Evolutionary conservation across 2,113 vertebrate species (phyloP).

Genomic region (Gulo gulo): DNA sequence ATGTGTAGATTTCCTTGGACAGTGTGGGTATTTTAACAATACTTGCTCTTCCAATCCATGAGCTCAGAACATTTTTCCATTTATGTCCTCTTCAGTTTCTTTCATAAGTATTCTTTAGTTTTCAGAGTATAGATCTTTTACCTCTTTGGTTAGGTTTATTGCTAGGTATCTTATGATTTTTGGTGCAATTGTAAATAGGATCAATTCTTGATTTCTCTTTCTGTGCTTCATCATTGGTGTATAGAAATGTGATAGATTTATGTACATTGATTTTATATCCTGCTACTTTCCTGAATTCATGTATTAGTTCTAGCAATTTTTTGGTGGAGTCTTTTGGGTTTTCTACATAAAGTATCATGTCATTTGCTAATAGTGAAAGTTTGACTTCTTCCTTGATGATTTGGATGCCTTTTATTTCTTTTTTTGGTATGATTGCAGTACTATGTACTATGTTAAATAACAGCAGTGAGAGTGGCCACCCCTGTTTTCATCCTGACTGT

Average conservation of each 20-base stretch:
- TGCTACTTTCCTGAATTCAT: too few species aligned
- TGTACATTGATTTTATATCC: too few species aligned
- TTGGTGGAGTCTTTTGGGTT: too few species aligned
- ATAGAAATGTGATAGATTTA: too few species aligned
- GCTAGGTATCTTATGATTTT: too few species aligned
- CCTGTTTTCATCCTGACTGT: neutral
- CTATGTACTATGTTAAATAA: neutral
- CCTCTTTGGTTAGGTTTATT: neutral
- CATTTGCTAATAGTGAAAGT: too few species aligned
- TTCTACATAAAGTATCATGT: too few species aligned
- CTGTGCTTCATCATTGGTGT: too few species aligned
- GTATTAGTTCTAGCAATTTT: too few species aligned
- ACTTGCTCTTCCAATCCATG: neutral
- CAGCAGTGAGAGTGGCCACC: neutral
- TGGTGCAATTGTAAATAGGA: too few species aligned
- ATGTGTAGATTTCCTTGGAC: neutral
- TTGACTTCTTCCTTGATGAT: neutral
- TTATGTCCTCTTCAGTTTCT: neutral
- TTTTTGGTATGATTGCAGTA: neutral
- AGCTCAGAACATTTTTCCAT: neutral
- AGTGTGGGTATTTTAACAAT: neutral
- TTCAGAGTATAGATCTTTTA: neutral
- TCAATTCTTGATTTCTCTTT: too few species aligned
- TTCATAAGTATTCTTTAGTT: neutral
- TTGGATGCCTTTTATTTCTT: neutral